Evolutionary conservation across 2,113 vertebrate species (phyloP).

Genomic region (Grammomys dolichurus): DNA sequence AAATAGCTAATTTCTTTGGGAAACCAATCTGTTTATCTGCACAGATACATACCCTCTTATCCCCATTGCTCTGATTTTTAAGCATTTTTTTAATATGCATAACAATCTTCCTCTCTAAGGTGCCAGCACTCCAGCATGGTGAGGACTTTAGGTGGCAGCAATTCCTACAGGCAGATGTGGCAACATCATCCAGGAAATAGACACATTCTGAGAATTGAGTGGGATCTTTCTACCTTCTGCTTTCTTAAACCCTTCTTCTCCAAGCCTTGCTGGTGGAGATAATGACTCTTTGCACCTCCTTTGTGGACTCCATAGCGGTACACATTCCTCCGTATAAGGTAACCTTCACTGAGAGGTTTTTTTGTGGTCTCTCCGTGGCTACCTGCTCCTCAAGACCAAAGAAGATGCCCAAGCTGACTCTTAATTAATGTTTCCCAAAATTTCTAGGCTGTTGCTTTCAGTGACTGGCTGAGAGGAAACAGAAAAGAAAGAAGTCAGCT

Average conservation of each 20-base stretch:
- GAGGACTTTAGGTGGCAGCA: neutral
- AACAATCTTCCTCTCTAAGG: neutral
- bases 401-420: neutral
- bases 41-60: neutral
- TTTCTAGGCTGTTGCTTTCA: neutral
- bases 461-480: neutral
- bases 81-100: neutral
- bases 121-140: neutral
- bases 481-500: neutral
- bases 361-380: neutral
- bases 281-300: too few species aligned
- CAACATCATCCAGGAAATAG: neutral
- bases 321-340: rapidly evolving
- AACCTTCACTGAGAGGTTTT: neutral
- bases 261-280: neutral
- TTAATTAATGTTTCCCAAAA: neutral
- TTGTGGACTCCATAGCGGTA: rapidly evolving
- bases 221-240: neutral
- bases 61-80: neutral
- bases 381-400: neutral
- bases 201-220: neutral
- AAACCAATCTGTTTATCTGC: neutral
- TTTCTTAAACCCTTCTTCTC: neutral
- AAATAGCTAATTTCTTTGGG: neutral
- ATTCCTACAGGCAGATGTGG: neutral